Conservation (phyloP, 2,113 vertebrate species). For the Silurus meridionalis region DNA sequence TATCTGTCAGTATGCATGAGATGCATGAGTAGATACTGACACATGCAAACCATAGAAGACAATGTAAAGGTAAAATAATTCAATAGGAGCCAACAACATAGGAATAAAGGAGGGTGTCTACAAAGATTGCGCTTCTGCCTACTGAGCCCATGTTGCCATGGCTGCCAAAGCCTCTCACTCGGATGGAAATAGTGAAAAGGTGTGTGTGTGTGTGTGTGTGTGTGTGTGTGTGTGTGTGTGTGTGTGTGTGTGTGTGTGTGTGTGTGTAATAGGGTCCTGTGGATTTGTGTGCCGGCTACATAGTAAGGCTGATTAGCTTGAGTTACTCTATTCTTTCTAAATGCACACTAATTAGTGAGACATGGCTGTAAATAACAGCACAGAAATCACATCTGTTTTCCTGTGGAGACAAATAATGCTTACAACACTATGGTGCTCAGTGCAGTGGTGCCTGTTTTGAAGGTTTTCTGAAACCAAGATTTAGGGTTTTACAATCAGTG, state of each 20-base stretch:
- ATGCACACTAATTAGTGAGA: constrained; percentile 14
- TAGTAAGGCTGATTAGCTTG: constrained; percentile 44
- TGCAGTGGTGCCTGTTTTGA: neutral
- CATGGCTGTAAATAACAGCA: constrained; percentile 17
- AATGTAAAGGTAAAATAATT: neutral
- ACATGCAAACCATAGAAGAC: neutral
- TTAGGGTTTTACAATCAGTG: neutral
- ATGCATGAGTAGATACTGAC: neutral
- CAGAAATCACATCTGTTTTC: constrained; percentile 4
- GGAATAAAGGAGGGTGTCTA: constrained; percentile 1
- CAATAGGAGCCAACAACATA: constrained; percentile 5
- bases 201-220: constrained; percentile 3
- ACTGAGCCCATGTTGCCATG: constrained; percentile 45
- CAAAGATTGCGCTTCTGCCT: constrained; percentile 36
- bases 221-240: constrained; percentile 9
- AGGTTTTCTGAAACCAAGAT: neutral
- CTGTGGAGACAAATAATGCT: neutral
- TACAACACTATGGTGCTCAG: neutral
- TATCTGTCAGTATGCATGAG: neutral
- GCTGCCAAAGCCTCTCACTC: constrained; percentile 37
- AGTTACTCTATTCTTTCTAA: constrained; percentile 38
- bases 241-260: neutral
- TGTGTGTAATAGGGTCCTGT: constrained; percentile 7
- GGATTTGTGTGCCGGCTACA: constrained; percentile 33
- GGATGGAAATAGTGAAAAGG: constrained; percentile 26